Evolutionary conservation across 2,797 vertebrate species (phyloP).

Genomic region (Ptychadena robeensis): DNA sequence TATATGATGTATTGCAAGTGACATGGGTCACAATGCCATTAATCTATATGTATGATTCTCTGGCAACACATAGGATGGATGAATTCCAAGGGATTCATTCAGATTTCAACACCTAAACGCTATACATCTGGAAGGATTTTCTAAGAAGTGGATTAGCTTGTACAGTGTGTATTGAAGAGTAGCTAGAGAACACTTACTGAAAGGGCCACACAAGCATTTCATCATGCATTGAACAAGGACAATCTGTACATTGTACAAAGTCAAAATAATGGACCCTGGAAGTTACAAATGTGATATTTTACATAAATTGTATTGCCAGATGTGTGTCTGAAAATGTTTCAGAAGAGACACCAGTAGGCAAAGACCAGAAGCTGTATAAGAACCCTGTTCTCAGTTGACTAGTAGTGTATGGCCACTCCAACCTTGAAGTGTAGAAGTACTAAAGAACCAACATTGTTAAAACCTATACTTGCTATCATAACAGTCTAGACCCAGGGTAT

Average conservation of each 20-base stretch:
- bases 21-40: conserved; percentile 41
- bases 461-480: too few species aligned
- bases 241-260: conserved; percentile 5
- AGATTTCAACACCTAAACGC: conserved; percentile 42
- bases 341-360: too few species aligned
- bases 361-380: not conserved
- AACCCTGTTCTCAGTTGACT: not conserved
- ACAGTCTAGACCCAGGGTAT: too few species aligned
- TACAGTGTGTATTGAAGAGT: not conserved
- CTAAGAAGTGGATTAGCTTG: conserved; percentile 32
- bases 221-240: conserved; percentile 8
- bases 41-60: conserved; percentile 39
- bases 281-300: not conserved
- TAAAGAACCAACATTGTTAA: too few species aligned
- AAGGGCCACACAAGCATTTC: conserved; percentile 30
- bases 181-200: conserved; percentile 3
- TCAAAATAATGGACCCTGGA: conserved; percentile 7
- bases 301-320: not conserved
- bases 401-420: too few species aligned
- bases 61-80: conserved; percentile 46
- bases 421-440: too few species aligned
- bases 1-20: conserved; percentile 45
- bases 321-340: not conserved
- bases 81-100: conserved; percentile 44
- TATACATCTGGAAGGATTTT: conserved; percentile 50